Base-by-base conservation (phyloP, 2,888 invertebrate genomes). In the Micoletzkya japonica region DNA sequence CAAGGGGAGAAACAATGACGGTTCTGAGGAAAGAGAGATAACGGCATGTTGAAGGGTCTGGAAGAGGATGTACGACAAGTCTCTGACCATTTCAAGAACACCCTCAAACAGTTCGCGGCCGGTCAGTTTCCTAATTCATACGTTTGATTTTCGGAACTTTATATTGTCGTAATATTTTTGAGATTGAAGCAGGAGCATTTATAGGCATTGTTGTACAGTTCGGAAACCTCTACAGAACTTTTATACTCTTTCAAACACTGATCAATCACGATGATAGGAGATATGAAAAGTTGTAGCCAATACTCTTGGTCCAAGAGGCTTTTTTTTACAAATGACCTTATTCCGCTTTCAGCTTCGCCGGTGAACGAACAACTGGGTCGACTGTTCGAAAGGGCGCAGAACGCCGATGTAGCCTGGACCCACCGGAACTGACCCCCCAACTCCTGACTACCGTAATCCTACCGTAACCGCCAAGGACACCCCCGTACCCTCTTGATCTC, bases 61-160 rank as follows among this genome's bases (percentile, higher is more conserved):
- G 77, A 80, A 58, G 77, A 80, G 72, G 80, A 80, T 52, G 80
- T 80, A 56, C 69, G 76, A 64, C 72, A 74, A 36, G 78, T 80
- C 75, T 76, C 78, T 49, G 76, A 76, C 63, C 81, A 81, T 73
- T 73, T 81, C 71, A 77, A 77, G 74, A 79, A 78, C 72, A 81
- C 81, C 36, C 79, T 79, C 79, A 78, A 81, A 67, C 76, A 80
- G 70, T 74, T 81, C 73, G 75, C 79, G 68, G 75, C 78, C 73
- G 81, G 81, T 81, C 17, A 4, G 63, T 50, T 64, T 34, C 34
- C 14, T 17, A 6, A 17, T 10, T 58, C 14, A 17, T 34, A 28
- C 10, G 1, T 36, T 7, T 24, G 24, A 52, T 4, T 52, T 60
- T 24, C 20, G 39, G 10, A 20, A 44, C 17, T 26, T 56, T 28